Percentiles rank a stretch among this genome's conserved stretches.
These are phyloP conservation scores for Scartelaos histophorus DNA, from an alignment of 2,113 vertebrate genomes.

Conservation along the genomic window DNA sequence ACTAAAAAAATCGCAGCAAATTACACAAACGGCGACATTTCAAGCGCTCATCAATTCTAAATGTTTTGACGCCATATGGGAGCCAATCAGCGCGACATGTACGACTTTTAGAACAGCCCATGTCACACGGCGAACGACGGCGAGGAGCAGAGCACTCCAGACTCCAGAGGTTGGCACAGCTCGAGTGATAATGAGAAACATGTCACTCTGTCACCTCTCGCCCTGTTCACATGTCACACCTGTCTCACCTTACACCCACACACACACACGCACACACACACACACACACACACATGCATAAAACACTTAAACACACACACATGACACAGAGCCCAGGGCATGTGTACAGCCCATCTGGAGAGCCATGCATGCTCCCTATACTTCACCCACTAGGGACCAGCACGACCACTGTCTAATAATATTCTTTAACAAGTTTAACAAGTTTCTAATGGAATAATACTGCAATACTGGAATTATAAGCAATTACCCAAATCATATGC, in stretches of 20 bases:
- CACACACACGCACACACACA: conserved; percentile 21
- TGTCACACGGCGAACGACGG: background rate
- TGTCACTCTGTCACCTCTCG: conserved; percentile 46
- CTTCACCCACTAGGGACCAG: background rate
- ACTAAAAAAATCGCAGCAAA: no score
- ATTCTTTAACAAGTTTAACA: background rate
- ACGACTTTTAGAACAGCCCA: background rate
- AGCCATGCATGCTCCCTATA: background rate
- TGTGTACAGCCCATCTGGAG: conserved; percentile 27
- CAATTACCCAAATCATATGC: no score
- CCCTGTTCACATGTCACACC: conserved; percentile 40
- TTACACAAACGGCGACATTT: no score
- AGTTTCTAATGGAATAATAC: background rate
- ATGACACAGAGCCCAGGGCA: background rate
- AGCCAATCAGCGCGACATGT: background rate
- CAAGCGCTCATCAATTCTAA: no score
- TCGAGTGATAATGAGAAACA: conserved; percentile 50
- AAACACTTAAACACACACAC: background rate
- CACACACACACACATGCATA: conserved; percentile 27
- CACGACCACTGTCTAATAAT: background rate
- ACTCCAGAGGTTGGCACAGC: conserved; percentile 19
- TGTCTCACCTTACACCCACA: conserved; percentile 41
- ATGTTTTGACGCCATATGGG: background rate
- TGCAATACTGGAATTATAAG: no score
- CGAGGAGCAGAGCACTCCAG: conserved; percentile 9